These are phyloP conservation scores for Elanoides forficatus DNA, from an alignment of 2,113 vertebrate genomes.

Conservation along the genomic window DNA sequence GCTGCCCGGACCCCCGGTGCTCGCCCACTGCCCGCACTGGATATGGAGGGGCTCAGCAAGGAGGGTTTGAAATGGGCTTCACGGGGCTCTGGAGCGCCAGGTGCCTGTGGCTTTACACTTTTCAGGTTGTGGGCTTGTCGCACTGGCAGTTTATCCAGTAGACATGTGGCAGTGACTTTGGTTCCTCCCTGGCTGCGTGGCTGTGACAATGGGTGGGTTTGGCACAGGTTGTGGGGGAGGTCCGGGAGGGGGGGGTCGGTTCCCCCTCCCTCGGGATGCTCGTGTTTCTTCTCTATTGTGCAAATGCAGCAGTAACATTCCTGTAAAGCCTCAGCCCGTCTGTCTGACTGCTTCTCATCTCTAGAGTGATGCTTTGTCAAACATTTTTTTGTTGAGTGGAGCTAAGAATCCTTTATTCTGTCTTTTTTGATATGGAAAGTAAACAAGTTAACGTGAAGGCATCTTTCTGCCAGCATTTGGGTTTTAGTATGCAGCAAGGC, in stretches of 20 bases:
- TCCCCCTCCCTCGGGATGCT: background rate
- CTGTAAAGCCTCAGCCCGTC: fast-evolving
- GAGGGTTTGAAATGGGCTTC: fast-evolving
- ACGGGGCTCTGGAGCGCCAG: fast-evolving
- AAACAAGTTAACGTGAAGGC: background rate
- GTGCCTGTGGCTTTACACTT: background rate
- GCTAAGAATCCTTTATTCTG: background rate
- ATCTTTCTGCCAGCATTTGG: fast-evolving
- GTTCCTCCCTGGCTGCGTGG: fast-evolving
- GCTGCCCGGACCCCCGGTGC: background rate
- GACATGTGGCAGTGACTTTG: fast-evolving
- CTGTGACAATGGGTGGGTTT: background rate
- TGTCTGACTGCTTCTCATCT: background rate
- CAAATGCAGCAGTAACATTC: fast-evolving
- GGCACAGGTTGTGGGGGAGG: background rate
- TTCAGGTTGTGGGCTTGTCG: background rate
- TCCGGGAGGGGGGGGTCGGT: background rate
- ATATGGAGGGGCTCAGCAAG: background rate
- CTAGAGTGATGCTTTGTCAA: background rate
- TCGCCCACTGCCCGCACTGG: fast-evolving
- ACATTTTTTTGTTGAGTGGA: background rate
- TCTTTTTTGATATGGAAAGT: background rate
- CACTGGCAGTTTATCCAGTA: fast-evolving
- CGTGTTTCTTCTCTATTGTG: background rate
- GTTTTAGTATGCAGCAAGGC: background rate